Base-by-base conservation (phyloP, 1,140 invertebrate species). In the Lepidurus arcticus region DNA sequence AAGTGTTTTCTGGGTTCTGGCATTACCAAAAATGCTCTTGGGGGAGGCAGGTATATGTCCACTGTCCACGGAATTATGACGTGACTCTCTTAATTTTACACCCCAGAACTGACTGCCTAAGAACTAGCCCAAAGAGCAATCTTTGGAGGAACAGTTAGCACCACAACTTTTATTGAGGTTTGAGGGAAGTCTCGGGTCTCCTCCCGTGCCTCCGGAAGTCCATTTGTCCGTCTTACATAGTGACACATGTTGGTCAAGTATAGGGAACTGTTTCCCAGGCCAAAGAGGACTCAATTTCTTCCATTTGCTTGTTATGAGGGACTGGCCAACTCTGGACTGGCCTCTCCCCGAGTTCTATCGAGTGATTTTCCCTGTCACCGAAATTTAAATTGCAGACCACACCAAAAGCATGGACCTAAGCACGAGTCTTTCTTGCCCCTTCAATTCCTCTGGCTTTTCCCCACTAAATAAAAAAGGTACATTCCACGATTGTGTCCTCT, bases 61-160 rank as follows among this genome's bases (percentile, higher is more conserved):
- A 34, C 34, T 34, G 34, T 65, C 53, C 16, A 65, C 53, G 53
- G 53, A 65, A 65, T 65, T 65, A 65, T 65, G 53, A 65, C 53
- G 53, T 65, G 53, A 65, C 53, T 65, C 53, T 13, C 53, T 65
- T 65, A 65, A 65, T 65, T 65, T 65, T 65, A 65, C 53, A 65
- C 53, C 53, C 53, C 53, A 11, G 53, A 65, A 65, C 53, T 65
- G 53, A 65, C 53, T 65, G 21, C 53, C 6, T 65, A 65, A n/a
- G 53, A 21, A 21, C 53, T 65, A 1, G 16, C 6, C 53, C 16
- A 13, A 7, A 7, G 16, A 65, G 53, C 53, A 13, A 65, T 65
- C 53, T 65, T 65, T 16, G 53, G 21, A 34, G 7, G 21, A 65
- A 65, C 53, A 65, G 53, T 65, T 9, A 65, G 21, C 53, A 65